A percentile compares a stretch with the other conserved stretches of the same genome.
These are phyloP conservation scores for Cyrtodaria siliqua DNA, from an alignment of 2,888 invertebrate genomes.

Conservation along the genomic window DNA sequence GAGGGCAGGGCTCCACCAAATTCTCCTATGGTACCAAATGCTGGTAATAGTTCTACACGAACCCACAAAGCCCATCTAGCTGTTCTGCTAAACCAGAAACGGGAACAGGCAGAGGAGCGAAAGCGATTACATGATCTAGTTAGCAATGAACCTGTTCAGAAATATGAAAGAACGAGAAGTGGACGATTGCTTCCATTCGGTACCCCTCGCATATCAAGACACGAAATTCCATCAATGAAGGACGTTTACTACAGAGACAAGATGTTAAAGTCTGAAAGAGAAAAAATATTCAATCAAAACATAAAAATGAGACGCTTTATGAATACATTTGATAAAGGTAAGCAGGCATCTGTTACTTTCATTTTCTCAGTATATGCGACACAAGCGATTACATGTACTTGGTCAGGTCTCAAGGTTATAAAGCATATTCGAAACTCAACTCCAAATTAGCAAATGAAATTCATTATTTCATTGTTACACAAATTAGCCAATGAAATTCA, in stretches of 20 bases:
- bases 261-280: conserved; percentile 53
- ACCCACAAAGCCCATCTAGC: conserved; percentile 2
- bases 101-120: conserved; percentile 18
- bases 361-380: no score
- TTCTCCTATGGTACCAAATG: conserved; percentile 10
- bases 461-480: no score
- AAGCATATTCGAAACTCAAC: no score
- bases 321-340: conserved; percentile 46
- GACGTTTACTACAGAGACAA: conserved; percentile 54
- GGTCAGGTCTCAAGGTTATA: no score
- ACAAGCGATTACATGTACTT: no score
- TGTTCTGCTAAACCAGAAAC: conserved; percentile 13
- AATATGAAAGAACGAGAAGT: conserved; percentile 43
- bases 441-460: no score
- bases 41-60: background rate
- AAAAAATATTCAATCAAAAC: conserved; percentile 41
- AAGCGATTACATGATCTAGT: conserved; percentile 25
- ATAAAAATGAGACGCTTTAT: conserved; percentile 57
- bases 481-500: no score
- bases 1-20: conserved; percentile 26
- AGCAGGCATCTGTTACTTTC: no score
- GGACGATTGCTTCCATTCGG: conserved; percentile 34
- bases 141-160: conserved; percentile 34
- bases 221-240: conserved; percentile 42
- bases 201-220: conserved; percentile 21